phyloP scores from a whole-genome alignment of 1,140 invertebrate genomes.

The Steinernema khuongi region DNA sequence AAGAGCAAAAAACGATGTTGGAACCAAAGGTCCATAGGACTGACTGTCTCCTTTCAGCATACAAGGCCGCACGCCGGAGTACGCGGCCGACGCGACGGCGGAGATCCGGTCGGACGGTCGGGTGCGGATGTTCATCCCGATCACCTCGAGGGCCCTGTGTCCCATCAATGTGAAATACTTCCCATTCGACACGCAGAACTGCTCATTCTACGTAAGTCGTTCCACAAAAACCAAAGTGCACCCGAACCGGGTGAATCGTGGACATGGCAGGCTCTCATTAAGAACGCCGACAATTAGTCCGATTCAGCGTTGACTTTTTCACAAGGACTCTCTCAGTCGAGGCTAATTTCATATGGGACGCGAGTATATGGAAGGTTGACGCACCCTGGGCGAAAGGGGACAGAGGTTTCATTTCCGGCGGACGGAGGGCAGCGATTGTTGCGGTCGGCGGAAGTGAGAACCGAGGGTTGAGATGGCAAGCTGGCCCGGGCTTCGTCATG shows the following conservation, averaged over 20 bases:
- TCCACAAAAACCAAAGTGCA: not conserved
- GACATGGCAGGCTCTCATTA: not conserved
- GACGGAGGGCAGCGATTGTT: no score
- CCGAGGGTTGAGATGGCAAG: no score
- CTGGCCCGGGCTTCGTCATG: no score
- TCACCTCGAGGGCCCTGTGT: slow-evolving; percentile 55
- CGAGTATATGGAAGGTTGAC: no score
- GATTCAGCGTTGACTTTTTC: no score
- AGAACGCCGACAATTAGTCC: no score
- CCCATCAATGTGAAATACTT: slow-evolving; percentile 58
- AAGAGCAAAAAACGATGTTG: not conserved
- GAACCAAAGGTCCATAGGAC: not conserved
- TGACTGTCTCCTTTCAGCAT: slow-evolving; percentile 39
- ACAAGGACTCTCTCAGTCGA: no score
- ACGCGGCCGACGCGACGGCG: slow-evolving; percentile 45
- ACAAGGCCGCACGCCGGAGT: slow-evolving; percentile 55
- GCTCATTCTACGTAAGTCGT: slow-evolving; percentile 50
- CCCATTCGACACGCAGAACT: slow-evolving; percentile 55
- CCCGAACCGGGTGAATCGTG: not conserved
- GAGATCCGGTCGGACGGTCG: slow-evolving; percentile 46
- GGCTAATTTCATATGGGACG: no score
- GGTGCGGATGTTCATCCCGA: slow-evolving; percentile 55
- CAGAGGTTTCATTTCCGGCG: no score
- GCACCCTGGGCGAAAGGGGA: no score
- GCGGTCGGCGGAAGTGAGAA: no score